Evolutionary conservation across 2,797 vertebrate genomes (phyloP).

Genomic region (Notolabrus celidotus): DNA sequence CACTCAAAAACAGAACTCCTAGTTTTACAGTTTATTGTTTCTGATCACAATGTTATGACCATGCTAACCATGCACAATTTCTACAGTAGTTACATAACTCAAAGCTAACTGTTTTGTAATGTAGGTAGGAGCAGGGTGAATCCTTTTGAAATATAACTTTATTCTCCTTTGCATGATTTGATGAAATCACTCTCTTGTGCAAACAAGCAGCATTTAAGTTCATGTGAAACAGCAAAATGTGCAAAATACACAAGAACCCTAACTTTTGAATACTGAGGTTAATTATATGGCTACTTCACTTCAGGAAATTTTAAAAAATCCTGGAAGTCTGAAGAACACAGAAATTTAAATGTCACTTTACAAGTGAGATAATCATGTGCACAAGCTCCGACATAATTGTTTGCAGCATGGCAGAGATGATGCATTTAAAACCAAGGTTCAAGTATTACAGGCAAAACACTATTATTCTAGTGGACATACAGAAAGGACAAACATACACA

Average conservation of each 20-base stretch:
- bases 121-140: slow-evolving; percentile 16
- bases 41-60: slow-evolving; percentile 56
- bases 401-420: slow-evolving; percentile 13
- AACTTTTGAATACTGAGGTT: slow-evolving; percentile 30
- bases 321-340: slow-evolving; percentile 28
- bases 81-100: slow-evolving; percentile 59
- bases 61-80: slow-evolving; percentile 79
- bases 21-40: slow-evolving; percentile 75
- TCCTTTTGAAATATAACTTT: slow-evolving; percentile 15
- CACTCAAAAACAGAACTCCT: slow-evolving; percentile 15
- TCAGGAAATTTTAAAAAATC: slow-evolving; percentile 14
- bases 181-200: slow-evolving; percentile 12
- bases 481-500: slow-evolving; percentile 17
- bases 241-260: slow-evolving; percentile 33
- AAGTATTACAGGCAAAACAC: slow-evolving; percentile 62
- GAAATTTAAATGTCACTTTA: slow-evolving; percentile 23
- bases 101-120: slow-evolving; percentile 36
- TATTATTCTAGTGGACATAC: slow-evolving; percentile 22
- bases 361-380: slow-evolving; percentile 18
- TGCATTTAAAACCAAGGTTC: slow-evolving; percentile 48
- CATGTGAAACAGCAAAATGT: slow-evolving; percentile 24
- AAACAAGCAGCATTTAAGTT: slow-evolving; percentile 11
- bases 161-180: slow-evolving; percentile 8
- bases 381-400: slow-evolving; percentile 22
- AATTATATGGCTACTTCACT: slow-evolving; percentile 28